Evolutionary conservation across 2,113 vertebrate genomes (phyloP), one percentile per base, ranked within the genome.

Genomic region (Pluvianellus socialis): DNA sequence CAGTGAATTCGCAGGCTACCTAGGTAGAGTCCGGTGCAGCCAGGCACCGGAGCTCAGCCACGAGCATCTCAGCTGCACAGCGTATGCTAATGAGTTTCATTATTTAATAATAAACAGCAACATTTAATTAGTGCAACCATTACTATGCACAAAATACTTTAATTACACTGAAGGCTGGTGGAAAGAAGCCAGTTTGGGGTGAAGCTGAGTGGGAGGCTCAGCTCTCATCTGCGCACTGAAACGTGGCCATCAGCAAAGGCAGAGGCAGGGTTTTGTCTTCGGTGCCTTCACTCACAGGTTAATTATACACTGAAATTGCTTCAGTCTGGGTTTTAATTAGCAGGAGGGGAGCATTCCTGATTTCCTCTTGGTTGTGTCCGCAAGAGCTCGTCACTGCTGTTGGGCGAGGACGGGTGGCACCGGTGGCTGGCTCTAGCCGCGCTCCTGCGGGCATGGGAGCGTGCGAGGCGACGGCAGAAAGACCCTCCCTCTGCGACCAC

Each of bases 71-170:
- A 11, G 12, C 61, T 9, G 82, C 53, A 9, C 84, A 18, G 47
- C 5, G 0, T 18, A 82, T 90, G 88, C 86, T 96, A 77, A 95
- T 63, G 68, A 95, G 82, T 6, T 58, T 80, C 75, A 44, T 96
- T 90, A 80, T 63, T 95, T 86, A 88, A 93, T 93, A 75, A 90
- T 66, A 40, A 95, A n/a, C 74, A 83, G 81, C 88, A 33, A 10
- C 67, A 21, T 47, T 96, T 95, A 94, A 94, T 97, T 96, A 96
- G 83, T 5, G 44, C 55, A 19, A 17, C 67, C 55, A 84, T 93
- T 62, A 20, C n/a, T 12, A 22, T 66, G 53, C 72, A 59, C 59
- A 11, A 63, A 93, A 56, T 11, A 14, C 85, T 80, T 73, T 72
- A 66, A 94, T 93, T 74, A 63, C 79, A 42, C 59, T 9, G 45